A percentile compares a stretch with the other conserved stretches of the same genome.
Conservation (phyloP, 2,888 invertebrate species). For the Tenthredo livida region DNA sequence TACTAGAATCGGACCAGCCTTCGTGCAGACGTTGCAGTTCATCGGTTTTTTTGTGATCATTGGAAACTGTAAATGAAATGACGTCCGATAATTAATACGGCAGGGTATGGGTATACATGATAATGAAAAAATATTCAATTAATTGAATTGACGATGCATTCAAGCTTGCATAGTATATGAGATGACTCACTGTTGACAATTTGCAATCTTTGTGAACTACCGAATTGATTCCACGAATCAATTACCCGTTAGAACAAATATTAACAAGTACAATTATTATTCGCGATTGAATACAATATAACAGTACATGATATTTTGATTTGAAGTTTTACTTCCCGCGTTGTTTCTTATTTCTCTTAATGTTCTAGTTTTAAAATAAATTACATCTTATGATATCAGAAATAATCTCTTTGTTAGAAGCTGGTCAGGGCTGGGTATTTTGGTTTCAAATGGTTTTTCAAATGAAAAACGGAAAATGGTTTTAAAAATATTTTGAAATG, state of each 20-base stretch:
- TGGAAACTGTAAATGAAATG: neutral
- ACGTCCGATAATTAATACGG: neutral
- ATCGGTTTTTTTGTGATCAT: neutral
- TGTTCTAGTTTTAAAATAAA: neutral
- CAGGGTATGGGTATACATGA: neutral
- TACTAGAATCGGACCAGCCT: neutral
- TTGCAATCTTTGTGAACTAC: constrained; percentile 1
- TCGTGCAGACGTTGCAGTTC: neutral
- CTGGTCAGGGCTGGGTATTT: too few relatives aligned
- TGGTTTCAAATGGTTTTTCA: too few relatives aligned
- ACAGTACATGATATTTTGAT: neutral
- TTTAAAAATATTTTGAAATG: too few relatives aligned
- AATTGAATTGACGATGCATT: constrained; percentile 14
- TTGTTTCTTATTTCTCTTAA: neutral
- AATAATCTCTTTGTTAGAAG: constrained; percentile 34
- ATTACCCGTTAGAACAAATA: neutral
- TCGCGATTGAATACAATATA: neutral
- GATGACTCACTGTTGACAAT: neutral
- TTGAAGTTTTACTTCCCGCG: neutral
- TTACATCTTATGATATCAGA: neutral
- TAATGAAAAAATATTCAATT: neutral
- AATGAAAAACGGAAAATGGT: too few relatives aligned
- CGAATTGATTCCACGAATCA: neutral
- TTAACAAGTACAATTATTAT: neutral
- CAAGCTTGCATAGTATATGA: neutral